Base-by-base conservation (phyloP, 2,113 vertebrate species). In the Pogona vitticeps region DNA sequence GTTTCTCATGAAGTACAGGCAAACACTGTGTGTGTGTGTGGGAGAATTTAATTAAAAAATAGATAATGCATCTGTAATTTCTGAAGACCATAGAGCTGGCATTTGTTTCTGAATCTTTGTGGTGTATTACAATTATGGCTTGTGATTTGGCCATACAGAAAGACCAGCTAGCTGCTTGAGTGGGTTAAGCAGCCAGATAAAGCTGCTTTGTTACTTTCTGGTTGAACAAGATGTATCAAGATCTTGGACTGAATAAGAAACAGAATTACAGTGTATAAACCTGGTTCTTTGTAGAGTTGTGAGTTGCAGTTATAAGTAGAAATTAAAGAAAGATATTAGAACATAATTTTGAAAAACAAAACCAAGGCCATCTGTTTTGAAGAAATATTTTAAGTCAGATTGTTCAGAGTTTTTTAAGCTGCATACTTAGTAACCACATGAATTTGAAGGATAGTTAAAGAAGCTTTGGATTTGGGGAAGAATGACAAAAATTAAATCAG, bases 181-280 rank as follows among this genome's bases (percentile, higher is more conserved):
- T 61, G 61, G 65, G 13, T 88, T 88, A 76, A 46, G 85, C 52
- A 26, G 79, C 77, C 21, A 87, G 73, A 87, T 88, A 3, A n/a
- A 80, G 59, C 78, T 81, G 38, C 40, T 88, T 90, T 84, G 86
- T 92, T 92, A 26, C 59, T 75, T 91, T 70, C 42, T 88, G 2
- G 79, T 87, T 85, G 67, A 88, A 77, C 61, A 0, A 10, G 15
- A 61, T 89, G 88, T 36, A 20, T 86, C 58, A 70, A 85, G 58
- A 86, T 89, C 8, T 40, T 61, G 26, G 18, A 21, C 58, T 71
- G 70, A 77, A 26, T 52, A 59, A 73, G 0, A n/a, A 46, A 28
- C 80, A 15, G 78, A 46, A 73, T 42, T 2, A 3, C 8, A 75
- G 3, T 23, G 26, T 80, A 52, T 73, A 56, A 85, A 5, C 3